These are phyloP conservation scores for Pegoplata infirma DNA, from an alignment of 2,888 invertebrate genomes.

Conservation along the genomic window DNA sequence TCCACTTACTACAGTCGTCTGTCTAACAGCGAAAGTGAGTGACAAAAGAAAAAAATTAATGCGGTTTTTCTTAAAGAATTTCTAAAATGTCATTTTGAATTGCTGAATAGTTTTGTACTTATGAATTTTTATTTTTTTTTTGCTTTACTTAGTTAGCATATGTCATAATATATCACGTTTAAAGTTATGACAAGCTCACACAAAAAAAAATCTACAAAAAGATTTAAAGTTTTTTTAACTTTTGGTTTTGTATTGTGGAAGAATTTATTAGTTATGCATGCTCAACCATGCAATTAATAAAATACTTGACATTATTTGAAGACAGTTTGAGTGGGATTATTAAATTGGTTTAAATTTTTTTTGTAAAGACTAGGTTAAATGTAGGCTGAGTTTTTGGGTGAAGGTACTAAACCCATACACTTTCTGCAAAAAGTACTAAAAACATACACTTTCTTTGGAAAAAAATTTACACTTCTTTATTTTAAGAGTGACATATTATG, in stretches of 20 bases:
- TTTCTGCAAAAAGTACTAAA: too few species aligned
- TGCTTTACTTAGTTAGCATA: background rate
- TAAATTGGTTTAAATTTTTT: too few species aligned
- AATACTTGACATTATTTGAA: background rate
- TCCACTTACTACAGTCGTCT: background rate
- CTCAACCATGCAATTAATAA: background rate
- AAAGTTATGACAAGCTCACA: background rate
- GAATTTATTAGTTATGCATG: background rate
- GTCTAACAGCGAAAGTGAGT: background rate
- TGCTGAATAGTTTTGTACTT: background rate
- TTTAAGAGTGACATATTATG: too few species aligned
- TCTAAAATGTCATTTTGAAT: constrained; percentile 11
- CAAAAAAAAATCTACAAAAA: background rate
- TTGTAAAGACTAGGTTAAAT: too few species aligned
- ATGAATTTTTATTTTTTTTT: background rate
- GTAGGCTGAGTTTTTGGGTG: too few species aligned
- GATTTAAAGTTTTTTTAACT: background rate
- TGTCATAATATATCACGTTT: constrained; percentile 19
- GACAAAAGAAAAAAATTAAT: background rate
- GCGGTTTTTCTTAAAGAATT: constrained; percentile 14
- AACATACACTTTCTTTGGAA: too few species aligned
- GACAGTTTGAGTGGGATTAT: background rate
- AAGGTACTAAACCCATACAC: too few species aligned
- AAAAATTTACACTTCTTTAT: too few species aligned
- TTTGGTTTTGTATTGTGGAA: too few species aligned